phyloP scores from a whole-genome alignment of 2,113 vertebrate species.

The Dinomys branickii region DNA sequence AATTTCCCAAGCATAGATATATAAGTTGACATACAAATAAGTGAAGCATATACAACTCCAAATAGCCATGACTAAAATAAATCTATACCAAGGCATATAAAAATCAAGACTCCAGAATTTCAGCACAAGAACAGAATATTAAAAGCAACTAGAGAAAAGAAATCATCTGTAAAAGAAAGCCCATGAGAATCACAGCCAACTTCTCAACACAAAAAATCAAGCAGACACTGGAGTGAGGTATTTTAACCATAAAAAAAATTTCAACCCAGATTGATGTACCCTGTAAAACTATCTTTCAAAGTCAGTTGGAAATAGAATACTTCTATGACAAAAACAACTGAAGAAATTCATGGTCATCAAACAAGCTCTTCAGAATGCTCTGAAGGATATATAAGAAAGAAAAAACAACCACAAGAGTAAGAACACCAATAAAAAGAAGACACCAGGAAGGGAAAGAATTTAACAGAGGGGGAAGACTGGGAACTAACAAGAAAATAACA shows the following conservation, averaged over 20 bases:
- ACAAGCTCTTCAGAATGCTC: background rate
- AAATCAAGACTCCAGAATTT: background rate
- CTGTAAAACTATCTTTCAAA: background rate
- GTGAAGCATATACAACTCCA: background rate
- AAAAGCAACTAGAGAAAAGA: background rate
- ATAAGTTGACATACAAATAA: background rate
- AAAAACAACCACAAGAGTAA: background rate
- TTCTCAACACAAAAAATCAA: background rate
- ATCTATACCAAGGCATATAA: background rate
- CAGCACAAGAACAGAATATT: background rate
- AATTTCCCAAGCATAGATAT: background rate
- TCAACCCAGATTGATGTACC: background rate
- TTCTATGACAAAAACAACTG: background rate
- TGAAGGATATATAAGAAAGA: background rate
- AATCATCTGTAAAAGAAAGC: background rate
- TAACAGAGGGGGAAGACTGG: background rate
- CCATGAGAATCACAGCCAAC: background rate
- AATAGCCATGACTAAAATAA: background rate
- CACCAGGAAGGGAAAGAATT: background rate
- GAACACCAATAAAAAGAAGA: background rate
- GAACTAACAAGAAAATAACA: background rate
- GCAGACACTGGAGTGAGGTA: background rate
- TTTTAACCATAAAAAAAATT: background rate
- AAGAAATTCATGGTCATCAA: background rate
- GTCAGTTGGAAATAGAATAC: background rate